phyloP scores from a whole-genome alignment of 2,797 vertebrate species.

The Acanthurus leucopareius region DNA sequence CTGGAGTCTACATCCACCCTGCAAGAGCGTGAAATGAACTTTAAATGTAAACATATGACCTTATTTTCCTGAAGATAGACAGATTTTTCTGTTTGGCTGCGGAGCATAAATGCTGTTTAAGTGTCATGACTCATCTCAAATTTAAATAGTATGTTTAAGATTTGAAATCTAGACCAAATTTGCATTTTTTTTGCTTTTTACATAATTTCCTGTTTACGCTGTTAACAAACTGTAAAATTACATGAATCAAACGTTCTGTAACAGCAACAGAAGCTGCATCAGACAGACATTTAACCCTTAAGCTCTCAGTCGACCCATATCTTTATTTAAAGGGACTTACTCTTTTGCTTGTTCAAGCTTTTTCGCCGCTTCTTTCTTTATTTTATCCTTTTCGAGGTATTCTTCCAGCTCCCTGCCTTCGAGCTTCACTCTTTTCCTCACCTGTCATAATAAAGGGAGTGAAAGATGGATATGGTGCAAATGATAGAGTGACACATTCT shows the following conservation, averaged over 20 bases:
- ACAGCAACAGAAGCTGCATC: not conserved
- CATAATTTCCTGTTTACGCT: conserved; percentile 24
- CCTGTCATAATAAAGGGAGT: conserved; percentile 74
- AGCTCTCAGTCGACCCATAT: not conserved
- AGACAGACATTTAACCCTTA: not conserved
- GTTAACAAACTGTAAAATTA: conserved; percentile 12
- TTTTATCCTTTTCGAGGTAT: conserved; percentile 94
- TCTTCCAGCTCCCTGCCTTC: conserved; percentile 98
- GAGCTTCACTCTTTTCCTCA: conserved; percentile 95
- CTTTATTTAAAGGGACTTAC: conserved; percentile 83
- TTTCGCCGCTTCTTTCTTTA: conserved; percentile 98
- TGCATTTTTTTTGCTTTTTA: conserved; percentile 32
- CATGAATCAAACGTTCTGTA: not conserved
- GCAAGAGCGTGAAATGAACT: conserved; percentile 31
- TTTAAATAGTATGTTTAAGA: conserved; percentile 30
- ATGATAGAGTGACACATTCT: conserved; percentile 45
- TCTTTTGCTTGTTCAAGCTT: conserved; percentile 98
- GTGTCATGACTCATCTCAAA: conserved; percentile 31
- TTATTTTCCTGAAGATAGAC: not conserved
- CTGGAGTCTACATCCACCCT: conserved; percentile 98
- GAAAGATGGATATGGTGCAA: conserved; percentile 28
- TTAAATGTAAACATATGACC: not conserved
- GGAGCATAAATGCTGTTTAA: conserved; percentile 2
- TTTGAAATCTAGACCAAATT: conserved; percentile 29
- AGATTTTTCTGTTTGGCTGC: conserved; percentile 7